Evolutionary conservation across 2,113 vertebrate genomes (phyloP).

Genomic region (Gnathonemus longibarbis): DNA sequence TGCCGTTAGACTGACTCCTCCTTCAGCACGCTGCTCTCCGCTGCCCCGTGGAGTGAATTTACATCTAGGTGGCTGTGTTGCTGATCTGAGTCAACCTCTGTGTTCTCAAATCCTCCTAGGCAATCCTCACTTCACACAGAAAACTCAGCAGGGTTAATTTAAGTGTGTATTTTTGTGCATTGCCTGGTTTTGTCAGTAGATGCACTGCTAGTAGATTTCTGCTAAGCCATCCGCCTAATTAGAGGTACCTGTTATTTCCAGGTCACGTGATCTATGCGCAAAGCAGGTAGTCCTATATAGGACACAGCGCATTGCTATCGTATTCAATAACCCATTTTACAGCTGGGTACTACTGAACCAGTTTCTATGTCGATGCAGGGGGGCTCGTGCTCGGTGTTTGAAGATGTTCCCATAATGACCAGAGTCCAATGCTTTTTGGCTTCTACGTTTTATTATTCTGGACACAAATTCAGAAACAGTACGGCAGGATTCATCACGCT

Average conservation of each 20-base stretch:
- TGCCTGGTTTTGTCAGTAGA: neutral
- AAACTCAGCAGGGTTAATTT: neutral
- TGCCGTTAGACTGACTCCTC: neutral
- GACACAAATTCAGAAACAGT: slow-evolving; percentile 16
- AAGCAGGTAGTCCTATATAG: neutral
- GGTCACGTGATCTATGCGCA: neutral
- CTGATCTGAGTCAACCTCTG: neutral
- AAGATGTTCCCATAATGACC: neutral
- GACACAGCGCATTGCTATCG: neutral
- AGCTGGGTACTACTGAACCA: neutral
- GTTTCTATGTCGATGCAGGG: neutral
- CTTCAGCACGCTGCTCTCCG: neutral
- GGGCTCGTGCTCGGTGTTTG: neutral
- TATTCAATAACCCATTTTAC: neutral
- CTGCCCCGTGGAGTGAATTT: neutral
- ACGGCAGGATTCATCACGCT: slow-evolving; percentile 1
- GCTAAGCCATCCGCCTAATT: neutral
- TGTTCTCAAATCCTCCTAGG: neutral
- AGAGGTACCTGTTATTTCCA: neutral
- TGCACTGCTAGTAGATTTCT: neutral
- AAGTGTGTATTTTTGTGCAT: neutral
- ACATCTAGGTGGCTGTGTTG: neutral
- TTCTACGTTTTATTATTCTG: slow-evolving; percentile 18
- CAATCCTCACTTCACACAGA: neutral
- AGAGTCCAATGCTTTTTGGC: neutral